These are phyloP conservation scores for Betta splendens DNA, from an alignment of 2,797 vertebrate species.

Conservation along the genomic window DNA sequence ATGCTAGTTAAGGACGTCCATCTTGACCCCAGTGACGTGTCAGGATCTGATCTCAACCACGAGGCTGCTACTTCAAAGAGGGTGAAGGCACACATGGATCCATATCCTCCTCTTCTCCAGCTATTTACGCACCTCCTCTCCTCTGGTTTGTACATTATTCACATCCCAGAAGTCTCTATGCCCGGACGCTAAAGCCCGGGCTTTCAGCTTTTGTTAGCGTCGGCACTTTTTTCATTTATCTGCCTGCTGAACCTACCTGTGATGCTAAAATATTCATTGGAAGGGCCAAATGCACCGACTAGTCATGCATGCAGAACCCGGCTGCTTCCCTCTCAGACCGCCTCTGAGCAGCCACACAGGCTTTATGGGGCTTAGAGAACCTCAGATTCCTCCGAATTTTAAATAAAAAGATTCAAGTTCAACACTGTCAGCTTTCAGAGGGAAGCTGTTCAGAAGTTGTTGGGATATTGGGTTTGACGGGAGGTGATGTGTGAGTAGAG, in stretches of 20 bases:
- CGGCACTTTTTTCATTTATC: slow-evolving; percentile 39
- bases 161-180: slow-evolving; percentile 54
- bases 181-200: slow-evolving; percentile 21
- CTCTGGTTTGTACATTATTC: slow-evolving; percentile 65
- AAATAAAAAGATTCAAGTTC: too few species aligned
- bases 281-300: slow-evolving; percentile 44
- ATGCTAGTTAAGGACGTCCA: too few species aligned
- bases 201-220: slow-evolving; percentile 56
- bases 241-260: slow-evolving; percentile 51
- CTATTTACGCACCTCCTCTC: slow-evolving; percentile 51
- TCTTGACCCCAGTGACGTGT: too few species aligned
- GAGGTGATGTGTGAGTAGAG: slow-evolving; percentile 23
- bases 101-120: slow-evolving; percentile 35
- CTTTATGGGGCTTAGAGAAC: slow-evolving; percentile 22
- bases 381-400: too few species aligned
- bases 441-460: too few species aligned
- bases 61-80: not conserved
- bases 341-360: slow-evolving; percentile 22
- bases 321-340: slow-evolving; percentile 38
- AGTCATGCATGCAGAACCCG: slow-evolving; percentile 56
- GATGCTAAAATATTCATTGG: slow-evolving; percentile 61
- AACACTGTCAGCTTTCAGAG: too few species aligned
- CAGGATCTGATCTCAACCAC: not conserved
- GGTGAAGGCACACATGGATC: slow-evolving; percentile 2
- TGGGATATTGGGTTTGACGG: too few species aligned